phyloP scores from a whole-genome alignment of 2,888 invertebrate genomes.

The Sarcophaga subvicina region DNA sequence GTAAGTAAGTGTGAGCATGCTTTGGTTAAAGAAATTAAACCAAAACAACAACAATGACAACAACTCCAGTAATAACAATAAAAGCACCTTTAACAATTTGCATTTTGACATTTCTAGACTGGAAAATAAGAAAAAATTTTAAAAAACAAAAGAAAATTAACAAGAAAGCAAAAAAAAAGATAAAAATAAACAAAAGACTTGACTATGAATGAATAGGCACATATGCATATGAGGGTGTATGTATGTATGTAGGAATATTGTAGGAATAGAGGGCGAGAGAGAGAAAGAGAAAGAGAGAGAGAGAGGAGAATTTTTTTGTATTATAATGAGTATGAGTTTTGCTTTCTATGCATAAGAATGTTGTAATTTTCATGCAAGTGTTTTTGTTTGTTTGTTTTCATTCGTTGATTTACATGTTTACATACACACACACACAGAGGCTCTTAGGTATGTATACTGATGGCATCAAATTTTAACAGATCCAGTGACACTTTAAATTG shows the following conservation, averaged over 20 bases:
- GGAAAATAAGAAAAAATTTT: neutral
- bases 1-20: neutral
- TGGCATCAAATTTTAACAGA: neutral
- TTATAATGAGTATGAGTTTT: neutral
- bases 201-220: neutral
- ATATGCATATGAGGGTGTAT: slow-evolving; percentile 1
- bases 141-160: neutral
- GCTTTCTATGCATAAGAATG: slow-evolving; percentile 44
- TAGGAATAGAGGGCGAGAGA: too few relatives aligned
- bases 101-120: slow-evolving; percentile 45
- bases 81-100: slow-evolving; percentile 20
- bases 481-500: slow-evolving; percentile 54
- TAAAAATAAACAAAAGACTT: neutral
- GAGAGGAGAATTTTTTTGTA: neutral
- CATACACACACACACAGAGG: too few relatives aligned
- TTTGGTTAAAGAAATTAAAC: slow-evolving; percentile 9
- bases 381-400: too few relatives aligned
- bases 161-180: neutral
- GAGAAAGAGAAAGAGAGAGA: too few relatives aligned
- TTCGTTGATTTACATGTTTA: too few relatives aligned
- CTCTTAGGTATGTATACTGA: too few relatives aligned
- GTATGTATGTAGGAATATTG: neutral
- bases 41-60: slow-evolving; percentile 17
- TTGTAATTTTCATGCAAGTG: neutral
- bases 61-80: slow-evolving; percentile 17